Base-by-base conservation (phyloP, 2,113 vertebrate genomes). In the Chiloscyllium plagiosum region DNA sequence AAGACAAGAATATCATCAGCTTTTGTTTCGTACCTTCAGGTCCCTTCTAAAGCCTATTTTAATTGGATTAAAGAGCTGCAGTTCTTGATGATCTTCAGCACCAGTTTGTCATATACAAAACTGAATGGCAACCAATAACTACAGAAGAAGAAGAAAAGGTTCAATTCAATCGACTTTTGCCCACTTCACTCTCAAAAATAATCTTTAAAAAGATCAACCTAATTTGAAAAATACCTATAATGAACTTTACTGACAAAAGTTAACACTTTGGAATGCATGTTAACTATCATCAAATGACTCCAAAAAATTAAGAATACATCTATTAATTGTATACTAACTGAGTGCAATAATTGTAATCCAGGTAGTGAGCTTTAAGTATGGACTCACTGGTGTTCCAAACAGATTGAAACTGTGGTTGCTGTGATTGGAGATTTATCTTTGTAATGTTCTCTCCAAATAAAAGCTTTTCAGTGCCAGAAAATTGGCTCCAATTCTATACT, bases 1-100 rank as follows among this genome's bases (percentile, higher is more conserved):
- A 95, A 95, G 13, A 89, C 19, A 89, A 96, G 47, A 96, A 85
- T 66, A 68, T 68, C 52, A 92, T 47, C 61, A 86, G 65, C 37
- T 78, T 29, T 66, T 70, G 7, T 37, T n/a, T 52, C 33, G 37
- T 78, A 94, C 66, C 89, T 92, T 92, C 89, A 65, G 65, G 89
- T 66, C 89, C 29, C 89, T 92, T 92, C 61, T 66, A 92, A 92
- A 92, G 89, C 29, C 56, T n/a, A 92, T 66, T 92, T 65, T n/a
- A 33, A 92, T 29, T 92, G 89, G 87, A 92, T 65, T 92, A 66
- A 92, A 92, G 56, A 92, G 29, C 29, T n/a, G 89, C 26, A 65
- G 89, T 66, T 92, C n/a, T 61, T 92, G 89, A 66, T 33, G 33
- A 92, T 92, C 56, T 66, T 66, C 56, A 65, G 56, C n/a, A 66